Evolutionary conservation across 2,888 invertebrate species (phyloP).

Genomic region (Drosophila robusta): DNA sequence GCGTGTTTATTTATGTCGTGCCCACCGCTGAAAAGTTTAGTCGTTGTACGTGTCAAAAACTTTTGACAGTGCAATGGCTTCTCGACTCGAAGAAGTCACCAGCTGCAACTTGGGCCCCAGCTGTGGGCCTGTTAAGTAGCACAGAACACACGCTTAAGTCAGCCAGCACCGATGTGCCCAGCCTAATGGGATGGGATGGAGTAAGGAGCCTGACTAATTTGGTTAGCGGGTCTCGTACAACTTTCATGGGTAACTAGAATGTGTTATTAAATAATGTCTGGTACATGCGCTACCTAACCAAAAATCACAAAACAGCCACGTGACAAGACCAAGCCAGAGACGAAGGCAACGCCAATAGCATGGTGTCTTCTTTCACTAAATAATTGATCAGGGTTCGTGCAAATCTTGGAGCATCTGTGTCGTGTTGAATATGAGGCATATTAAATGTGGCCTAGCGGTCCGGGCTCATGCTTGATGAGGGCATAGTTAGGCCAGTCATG

Average conservation of each 20-base stretch:
- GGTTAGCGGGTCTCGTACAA: slow-evolving; percentile 68
- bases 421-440: slow-evolving; percentile 49
- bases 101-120: slow-evolving; percentile 56
- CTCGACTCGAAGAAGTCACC: slow-evolving; percentile 49
- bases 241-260: slow-evolving; percentile 61
- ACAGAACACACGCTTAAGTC: slow-evolving; percentile 16
- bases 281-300: slow-evolving; percentile 44
- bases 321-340: slow-evolving; percentile 19
- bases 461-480: slow-evolving; percentile 46
- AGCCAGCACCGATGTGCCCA: slow-evolving; percentile 5
- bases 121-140: slow-evolving; percentile 61
- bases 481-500: slow-evolving; percentile 50
- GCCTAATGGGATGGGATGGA: slow-evolving; percentile 34
- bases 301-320: slow-evolving; percentile 34
- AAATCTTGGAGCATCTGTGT: slow-evolving; percentile 62
- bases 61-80: slow-evolving; percentile 73
- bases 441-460: slow-evolving; percentile 48
- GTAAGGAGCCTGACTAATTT: slow-evolving; percentile 67
- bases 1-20: slow-evolving; percentile 74
- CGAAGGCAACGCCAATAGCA: background rate
- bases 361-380: slow-evolving; percentile 53
- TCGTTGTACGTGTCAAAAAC: slow-evolving; percentile 76
- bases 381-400: slow-evolving; percentile 63
- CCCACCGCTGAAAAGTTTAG: slow-evolving; percentile 73
- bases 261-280: slow-evolving; percentile 68